Percentiles rank a stretch among this genome's conserved stretches.
Conservation (phyloP, 2,888 invertebrate genomes). For the Cephus runcator region DNA sequence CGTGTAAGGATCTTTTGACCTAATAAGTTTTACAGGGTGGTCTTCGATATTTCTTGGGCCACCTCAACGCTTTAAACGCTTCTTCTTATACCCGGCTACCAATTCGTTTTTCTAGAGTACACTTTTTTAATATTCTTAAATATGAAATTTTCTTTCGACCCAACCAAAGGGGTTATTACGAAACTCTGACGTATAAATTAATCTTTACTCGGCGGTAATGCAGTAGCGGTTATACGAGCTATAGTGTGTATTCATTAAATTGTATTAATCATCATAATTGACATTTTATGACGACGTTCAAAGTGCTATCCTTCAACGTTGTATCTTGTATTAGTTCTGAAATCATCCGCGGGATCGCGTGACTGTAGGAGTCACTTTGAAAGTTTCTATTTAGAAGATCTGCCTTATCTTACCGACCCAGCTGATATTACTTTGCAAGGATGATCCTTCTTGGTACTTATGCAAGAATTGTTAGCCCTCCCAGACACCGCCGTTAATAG, state of each 20-base stretch:
- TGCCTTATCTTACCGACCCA: background rate
- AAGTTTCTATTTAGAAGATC: background rate
- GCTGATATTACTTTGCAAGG: background rate
- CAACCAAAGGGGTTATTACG: background rate
- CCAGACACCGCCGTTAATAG: conserved; percentile 40
- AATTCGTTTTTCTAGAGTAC: background rate
- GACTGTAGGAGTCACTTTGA: background rate
- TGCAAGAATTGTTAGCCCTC: background rate
- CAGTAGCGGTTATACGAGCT: background rate
- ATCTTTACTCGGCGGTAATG: background rate
- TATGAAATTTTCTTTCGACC: background rate
- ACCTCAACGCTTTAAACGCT: conserved; percentile 2
- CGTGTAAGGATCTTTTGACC: conserved; percentile 40
- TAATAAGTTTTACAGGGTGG: conserved; percentile 52
- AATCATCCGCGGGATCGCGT: background rate
- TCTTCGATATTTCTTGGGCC: conserved; percentile 19
- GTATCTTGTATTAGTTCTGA: background rate
- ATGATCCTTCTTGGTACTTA: background rate
- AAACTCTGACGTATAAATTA: background rate
- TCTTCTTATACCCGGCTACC: background rate
- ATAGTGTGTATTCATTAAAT: background rate
- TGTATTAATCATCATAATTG: background rate
- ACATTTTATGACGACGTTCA: background rate
- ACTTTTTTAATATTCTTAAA: background rate
- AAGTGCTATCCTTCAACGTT: background rate